Base-by-base conservation (phyloP, 92 coral and sea anemone genomes). In the Epizoanthus rinbou region DNA sequence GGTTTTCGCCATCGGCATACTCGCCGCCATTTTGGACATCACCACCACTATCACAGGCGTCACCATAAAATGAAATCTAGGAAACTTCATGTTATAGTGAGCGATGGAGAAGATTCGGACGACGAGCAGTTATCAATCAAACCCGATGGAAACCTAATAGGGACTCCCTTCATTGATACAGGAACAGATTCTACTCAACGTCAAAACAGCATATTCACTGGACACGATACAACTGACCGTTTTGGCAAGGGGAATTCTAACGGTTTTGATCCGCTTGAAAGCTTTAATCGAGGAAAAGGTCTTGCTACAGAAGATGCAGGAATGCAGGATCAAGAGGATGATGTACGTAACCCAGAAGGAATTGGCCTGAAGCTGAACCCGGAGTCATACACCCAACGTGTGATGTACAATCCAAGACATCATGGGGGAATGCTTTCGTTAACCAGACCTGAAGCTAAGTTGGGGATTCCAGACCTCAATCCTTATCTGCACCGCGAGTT, bases 401-500 rank as follows among this genome's bases (percentile, higher is more conserved):
- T 74, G 16, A 19, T 66, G 81, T 58, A 28, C 52, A 53, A 16
- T 17, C 33, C 67, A 7, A 62, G 57, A 1, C 19, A 58, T 19
- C 56, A 31, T 10, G 70, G 54, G 14, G 54, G 11, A 62, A 19
- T 60, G 39, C 60, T 17, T 23, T 60, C 71, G 1, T 50, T 11
- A 50, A 50, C 54, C 15, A 10, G 54, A 50, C 54, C 13, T 10
- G 54, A 50, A 62, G 58, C 82, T 4, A 78, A 78, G 37, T n/a
- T 78, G 50, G 82, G 71, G 1, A 23, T 78, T 62, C 82, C 82
- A 15, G 82, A 78, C 21, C 71, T 78, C 47, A 78, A 62, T 21
- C 82, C 71, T 19, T 78, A 60, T 25, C 58, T 78, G 69, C 82
- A 78, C 25, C 23, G 64, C 35, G 82, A 78, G 18, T 78, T 78